A percentile compares a stretch with the other conserved stretches of the same genome.
Conservation (phyloP, 2,888 invertebrate genomes). For the Pandemis cinnamomeana region DNA sequence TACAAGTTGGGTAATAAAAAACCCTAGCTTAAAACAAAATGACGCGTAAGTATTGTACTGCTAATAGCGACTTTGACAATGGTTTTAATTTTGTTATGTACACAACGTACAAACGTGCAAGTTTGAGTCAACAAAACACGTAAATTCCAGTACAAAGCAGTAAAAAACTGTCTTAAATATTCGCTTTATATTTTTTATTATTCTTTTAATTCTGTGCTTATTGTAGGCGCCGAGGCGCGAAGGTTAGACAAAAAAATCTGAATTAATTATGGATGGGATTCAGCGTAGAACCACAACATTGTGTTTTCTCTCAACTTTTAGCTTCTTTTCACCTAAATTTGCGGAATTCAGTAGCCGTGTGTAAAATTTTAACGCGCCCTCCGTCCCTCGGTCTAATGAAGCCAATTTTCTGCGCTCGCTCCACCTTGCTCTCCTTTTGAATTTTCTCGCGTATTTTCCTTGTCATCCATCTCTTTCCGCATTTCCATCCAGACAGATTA, state of each 20-base stretch:
- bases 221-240: neutral
- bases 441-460: constrained; percentile 81
- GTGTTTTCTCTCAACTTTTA: constrained; percentile 19
- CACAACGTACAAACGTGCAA: neutral
- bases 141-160: neutral
- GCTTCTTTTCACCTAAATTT: constrained; percentile 19
- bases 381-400: constrained; percentile 78
- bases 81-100: neutral
- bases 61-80: too few species aligned
- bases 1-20: too few species aligned
- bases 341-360: constrained; percentile 53
- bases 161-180: neutral
- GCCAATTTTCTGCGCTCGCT: constrained; percentile 79
- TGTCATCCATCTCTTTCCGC: constrained; percentile 79
- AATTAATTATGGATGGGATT: constrained; percentile 18
- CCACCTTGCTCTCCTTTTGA: constrained; percentile 79
- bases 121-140: neutral
- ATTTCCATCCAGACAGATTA: constrained; percentile 78
- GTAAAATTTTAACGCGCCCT: constrained; percentile 60
- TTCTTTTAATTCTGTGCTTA: neutral
- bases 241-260: constrained; percentile 9
- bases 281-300: constrained; percentile 13
- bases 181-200: neutral
- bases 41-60: too few species aligned
- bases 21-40: too few species aligned